Conservation (phyloP, 2,888 invertebrate genomes). For the Saturnia japonica region DNA sequence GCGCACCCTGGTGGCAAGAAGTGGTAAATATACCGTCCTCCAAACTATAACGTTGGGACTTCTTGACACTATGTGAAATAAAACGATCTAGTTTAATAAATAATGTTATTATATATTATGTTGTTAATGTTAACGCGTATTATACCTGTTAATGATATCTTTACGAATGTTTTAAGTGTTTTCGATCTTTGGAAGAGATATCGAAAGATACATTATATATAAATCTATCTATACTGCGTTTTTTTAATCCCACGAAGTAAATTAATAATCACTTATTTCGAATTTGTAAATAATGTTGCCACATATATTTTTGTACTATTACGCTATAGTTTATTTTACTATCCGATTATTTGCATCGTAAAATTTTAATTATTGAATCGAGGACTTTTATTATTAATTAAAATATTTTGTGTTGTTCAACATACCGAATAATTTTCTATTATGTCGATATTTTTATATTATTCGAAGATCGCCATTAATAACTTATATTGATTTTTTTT, state of each 20-base stretch:
- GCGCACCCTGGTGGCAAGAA: slow-evolving; percentile 87
- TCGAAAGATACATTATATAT: neutral
- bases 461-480: neutral
- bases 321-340: too few species aligned
- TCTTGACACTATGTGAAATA: neutral
- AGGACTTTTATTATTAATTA: too few species aligned
- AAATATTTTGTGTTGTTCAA: too few species aligned
- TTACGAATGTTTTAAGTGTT: neutral
- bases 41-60: slow-evolving; percentile 43
- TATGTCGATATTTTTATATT: neutral
- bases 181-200: neutral
- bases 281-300: too few species aligned
- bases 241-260: too few species aligned
- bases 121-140: neutral
- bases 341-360: too few species aligned
- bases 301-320: too few species aligned
- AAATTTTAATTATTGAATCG: too few species aligned
- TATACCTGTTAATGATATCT: neutral
- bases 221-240: too few species aligned
- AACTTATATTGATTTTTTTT: neutral
- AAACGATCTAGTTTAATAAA: neutral
- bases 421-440: too few species aligned
- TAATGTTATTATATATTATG: slow-evolving; percentile 3
- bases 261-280: too few species aligned
- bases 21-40: slow-evolving; percentile 52